Percentiles rank a stretch among this genome's conserved stretches.
Conservation (phyloP, 2,888 invertebrate genomes). For the Synanthedon andrenaeformis region DNA sequence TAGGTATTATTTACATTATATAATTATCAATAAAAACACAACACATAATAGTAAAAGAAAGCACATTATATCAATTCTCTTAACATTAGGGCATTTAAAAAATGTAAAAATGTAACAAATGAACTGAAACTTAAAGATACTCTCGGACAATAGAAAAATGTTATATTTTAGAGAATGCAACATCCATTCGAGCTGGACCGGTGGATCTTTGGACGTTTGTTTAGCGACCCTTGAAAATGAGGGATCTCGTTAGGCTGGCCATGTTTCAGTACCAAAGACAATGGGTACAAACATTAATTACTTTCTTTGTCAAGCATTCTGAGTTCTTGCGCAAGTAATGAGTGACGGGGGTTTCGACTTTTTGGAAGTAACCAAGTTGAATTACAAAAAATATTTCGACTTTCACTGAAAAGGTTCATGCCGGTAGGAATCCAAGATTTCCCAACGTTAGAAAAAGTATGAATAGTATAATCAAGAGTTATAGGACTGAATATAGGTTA, state of each 20-base stretch:
- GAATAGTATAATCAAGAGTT: too few relatives aligned
- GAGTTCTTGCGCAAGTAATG: slow-evolving; percentile 23
- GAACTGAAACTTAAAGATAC: slow-evolving; percentile 1
- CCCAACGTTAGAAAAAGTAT: too few relatives aligned
- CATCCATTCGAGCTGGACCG: slow-evolving; percentile 27
- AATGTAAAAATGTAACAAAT: not conserved
- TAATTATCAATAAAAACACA: too few relatives aligned
- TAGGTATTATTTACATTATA: too few relatives aligned
- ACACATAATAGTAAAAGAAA: too few relatives aligned
- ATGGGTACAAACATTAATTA: slow-evolving; percentile 62
- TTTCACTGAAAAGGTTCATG: too few relatives aligned
- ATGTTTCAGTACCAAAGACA: slow-evolving; percentile 46
- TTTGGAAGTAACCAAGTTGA: not conserved
- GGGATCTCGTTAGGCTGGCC: slow-evolving; percentile 26
- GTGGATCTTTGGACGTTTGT: slow-evolving; percentile 13
- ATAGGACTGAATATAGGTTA: too few relatives aligned
- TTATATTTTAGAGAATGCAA: slow-evolving; percentile 46
- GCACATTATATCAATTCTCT: not conserved
- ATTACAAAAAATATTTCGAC: too few relatives aligned
- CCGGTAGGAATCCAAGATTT: too few relatives aligned
- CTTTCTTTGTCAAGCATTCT: slow-evolving; percentile 44
- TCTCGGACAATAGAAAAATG: slow-evolving; percentile 36
- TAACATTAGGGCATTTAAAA: not conserved
- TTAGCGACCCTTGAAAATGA: slow-evolving; percentile 10
- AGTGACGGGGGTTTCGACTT: slow-evolving; percentile 6